A percentile compares a stretch with the other conserved stretches of the same genome.
Evolutionary conservation across 2,888 invertebrate species (phyloP).

Genomic region (Dolichopus griseipennis): DNA sequence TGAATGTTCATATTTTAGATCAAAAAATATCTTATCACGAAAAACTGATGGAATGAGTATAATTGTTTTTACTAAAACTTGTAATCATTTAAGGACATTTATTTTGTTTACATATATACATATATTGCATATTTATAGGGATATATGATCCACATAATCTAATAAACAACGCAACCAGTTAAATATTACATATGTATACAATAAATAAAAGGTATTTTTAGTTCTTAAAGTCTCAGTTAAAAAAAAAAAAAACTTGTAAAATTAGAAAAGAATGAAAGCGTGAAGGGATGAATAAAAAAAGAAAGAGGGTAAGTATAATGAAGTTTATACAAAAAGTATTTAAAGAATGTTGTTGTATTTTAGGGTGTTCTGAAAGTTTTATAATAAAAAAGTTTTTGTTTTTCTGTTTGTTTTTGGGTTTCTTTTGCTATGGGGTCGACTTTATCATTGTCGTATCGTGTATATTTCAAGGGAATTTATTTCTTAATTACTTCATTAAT

Average conservation of each 20-base stretch:
- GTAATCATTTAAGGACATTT: slow-evolving; percentile 3
- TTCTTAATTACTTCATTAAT: slow-evolving; percentile 4
- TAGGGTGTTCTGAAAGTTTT: neutral
- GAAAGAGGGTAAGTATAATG: no score
- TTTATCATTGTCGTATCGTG: neutral
- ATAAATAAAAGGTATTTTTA: no score
- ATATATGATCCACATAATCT: no score
- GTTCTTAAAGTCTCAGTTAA: no score
- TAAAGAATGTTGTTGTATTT: neutral
- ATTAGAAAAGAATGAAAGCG: no score
- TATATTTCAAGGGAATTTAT: neutral
- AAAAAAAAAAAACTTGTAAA: no score
- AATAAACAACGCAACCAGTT: no score
- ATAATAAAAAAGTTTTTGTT: neutral
- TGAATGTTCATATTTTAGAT: neutral
- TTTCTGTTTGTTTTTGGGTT: neutral
- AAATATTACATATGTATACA: no score
- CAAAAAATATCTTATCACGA: no score
- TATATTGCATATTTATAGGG: neutral
- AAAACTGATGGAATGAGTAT: neutral
- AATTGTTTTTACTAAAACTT: neutral
- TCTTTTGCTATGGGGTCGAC: neutral
- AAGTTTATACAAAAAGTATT: no score
- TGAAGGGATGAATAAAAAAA: no score
- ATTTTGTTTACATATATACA: neutral